Evolutionary conservation across 2,797 vertebrate genomes (phyloP).

Genomic region (Discoglossus pictus): DNA sequence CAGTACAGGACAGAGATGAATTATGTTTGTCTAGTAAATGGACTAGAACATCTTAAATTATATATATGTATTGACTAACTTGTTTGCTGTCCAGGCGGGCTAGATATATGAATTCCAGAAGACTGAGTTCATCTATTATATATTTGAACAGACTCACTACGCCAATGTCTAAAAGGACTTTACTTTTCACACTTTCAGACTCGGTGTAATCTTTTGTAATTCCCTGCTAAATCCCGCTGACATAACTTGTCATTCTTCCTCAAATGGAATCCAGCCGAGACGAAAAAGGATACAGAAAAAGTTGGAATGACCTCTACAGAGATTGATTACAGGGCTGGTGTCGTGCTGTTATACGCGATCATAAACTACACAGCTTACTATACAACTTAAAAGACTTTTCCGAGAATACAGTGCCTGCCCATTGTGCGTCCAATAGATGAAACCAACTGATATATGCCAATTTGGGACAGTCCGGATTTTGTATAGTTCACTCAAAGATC

Average conservation of each 20-base stretch:
- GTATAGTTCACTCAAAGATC: too few relatives aligned
- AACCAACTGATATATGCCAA: too few relatives aligned
- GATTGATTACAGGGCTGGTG: constrained; percentile 28
- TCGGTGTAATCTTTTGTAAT: constrained; percentile 40
- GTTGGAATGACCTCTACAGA: constrained; percentile 23
- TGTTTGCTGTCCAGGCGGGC: too few relatives aligned
- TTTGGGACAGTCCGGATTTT: too few relatives aligned
- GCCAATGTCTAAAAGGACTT: constrained; percentile 18
- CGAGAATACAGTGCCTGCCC: too few relatives aligned
- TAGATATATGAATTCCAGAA: neutral
- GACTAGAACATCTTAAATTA: too few relatives aligned
- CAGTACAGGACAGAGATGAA: too few relatives aligned
- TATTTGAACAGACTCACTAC: too few relatives aligned
- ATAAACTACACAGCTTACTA: neutral
- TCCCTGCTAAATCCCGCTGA: constrained; percentile 22
- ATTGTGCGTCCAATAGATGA: too few relatives aligned
- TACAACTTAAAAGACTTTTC: neutral
- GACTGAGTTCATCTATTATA: too few relatives aligned
- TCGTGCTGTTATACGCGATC: constrained; percentile 8
- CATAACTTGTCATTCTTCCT: constrained; percentile 32
- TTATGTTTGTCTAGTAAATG: too few relatives aligned
- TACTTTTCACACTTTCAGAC: constrained; percentile 22
- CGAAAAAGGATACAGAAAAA: constrained; percentile 9
- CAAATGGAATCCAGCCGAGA: constrained; percentile 9
- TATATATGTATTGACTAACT: too few relatives aligned